phyloP scores from a whole-genome alignment of 2,888 invertebrate genomes.

The Cerastis leucographa region DNA sequence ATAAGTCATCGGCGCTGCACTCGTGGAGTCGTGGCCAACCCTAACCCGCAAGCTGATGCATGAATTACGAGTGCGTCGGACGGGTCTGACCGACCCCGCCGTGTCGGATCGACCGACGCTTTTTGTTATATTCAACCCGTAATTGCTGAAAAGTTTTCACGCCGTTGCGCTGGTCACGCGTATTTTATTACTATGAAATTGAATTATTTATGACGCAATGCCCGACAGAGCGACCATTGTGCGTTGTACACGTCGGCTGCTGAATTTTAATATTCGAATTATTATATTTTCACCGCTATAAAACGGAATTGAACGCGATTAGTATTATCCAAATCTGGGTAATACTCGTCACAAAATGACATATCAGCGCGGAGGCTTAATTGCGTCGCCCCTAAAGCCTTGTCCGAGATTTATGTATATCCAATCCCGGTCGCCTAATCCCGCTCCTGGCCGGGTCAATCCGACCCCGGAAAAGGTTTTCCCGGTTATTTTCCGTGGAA shows the following conservation, averaged over 20 bases:
- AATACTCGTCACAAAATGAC: slow-evolving; percentile 87
- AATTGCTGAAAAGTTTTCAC: slow-evolving; percentile 91
- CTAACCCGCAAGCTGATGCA: slow-evolving; percentile 89
- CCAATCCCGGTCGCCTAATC: slow-evolving; percentile 90
- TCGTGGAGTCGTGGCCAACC: slow-evolving; percentile 84
- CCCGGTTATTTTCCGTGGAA: slow-evolving; percentile 91
- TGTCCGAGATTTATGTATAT: slow-evolving; percentile 89
- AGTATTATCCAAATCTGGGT: slow-evolving; percentile 75
- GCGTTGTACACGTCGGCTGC: slow-evolving; percentile 80
- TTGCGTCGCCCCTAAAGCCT: slow-evolving; percentile 89
- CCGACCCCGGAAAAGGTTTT: slow-evolving; percentile 90
- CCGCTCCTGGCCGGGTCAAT: slow-evolving; percentile 89
- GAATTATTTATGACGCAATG: slow-evolving; percentile 89
- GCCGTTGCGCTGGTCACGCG: slow-evolving; percentile 88
- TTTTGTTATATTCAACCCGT: slow-evolving; percentile 90
- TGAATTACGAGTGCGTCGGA: slow-evolving; percentile 83
- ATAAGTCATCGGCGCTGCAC: slow-evolving; percentile 86
- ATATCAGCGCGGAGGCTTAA: slow-evolving; percentile 88
- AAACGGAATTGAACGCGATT: slow-evolving; percentile 77
- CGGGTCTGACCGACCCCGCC: slow-evolving; percentile 76
- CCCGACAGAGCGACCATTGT: slow-evolving; percentile 84
- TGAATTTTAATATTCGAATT: slow-evolving; percentile 90
- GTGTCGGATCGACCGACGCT: slow-evolving; percentile 81
- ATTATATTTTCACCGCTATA: slow-evolving; percentile 77
- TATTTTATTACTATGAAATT: slow-evolving; percentile 91